Evolutionary conservation across 2,888 invertebrate genomes (phyloP).

Genomic region (Eugnorisma glareosa): DNA sequence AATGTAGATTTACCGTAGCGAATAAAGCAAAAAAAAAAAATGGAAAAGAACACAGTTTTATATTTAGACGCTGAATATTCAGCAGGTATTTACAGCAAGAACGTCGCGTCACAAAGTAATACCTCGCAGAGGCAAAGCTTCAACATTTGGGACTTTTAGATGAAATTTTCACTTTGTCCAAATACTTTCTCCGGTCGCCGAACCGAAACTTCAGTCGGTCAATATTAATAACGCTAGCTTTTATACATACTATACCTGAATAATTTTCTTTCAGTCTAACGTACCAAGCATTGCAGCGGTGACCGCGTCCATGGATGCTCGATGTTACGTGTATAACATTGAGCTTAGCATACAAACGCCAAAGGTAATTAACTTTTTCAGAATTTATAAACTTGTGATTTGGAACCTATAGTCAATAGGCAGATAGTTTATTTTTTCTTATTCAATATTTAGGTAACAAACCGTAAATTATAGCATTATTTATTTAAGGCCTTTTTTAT

Average conservation of each 20-base stretch:
- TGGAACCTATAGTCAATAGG: background rate
- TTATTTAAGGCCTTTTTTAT: background rate
- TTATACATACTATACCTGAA: background rate
- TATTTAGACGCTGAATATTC: no score
- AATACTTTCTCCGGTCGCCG: background rate
- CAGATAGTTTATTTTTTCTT: constrained; percentile 11
- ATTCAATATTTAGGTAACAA: background rate
- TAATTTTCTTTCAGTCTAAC: constrained; percentile 77
- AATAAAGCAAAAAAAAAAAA: no score
- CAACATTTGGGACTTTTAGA: background rate
- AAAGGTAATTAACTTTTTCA: constrained; percentile 76
- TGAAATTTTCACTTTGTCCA: no score
- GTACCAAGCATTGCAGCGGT: constrained; percentile 93
- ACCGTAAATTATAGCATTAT: background rate
- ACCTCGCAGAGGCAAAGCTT: no score
- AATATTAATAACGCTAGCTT: background rate
- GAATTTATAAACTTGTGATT: constrained; percentile 11
- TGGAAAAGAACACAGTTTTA: no score
- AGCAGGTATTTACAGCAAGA: no score
- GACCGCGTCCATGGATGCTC: constrained; percentile 93
- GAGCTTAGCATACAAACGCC: constrained; percentile 94
- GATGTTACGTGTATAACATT: constrained; percentile 93
- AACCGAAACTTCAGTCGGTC: background rate
- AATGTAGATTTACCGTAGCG: no score
- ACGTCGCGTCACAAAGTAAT: no score